Base-by-base conservation (phyloP, 1,140 invertebrate species). In the Fopius arisanus region DNA sequence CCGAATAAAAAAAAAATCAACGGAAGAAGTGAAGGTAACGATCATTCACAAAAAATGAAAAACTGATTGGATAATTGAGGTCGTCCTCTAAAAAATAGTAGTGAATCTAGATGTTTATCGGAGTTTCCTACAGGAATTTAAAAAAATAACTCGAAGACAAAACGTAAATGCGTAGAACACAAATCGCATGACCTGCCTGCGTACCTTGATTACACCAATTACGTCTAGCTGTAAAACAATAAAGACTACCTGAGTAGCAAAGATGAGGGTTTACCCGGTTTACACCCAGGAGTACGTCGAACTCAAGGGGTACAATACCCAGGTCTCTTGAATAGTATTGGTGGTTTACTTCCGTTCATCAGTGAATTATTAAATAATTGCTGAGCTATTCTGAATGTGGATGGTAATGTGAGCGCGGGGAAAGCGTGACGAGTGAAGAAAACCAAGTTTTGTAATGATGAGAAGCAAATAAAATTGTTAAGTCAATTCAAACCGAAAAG, bases 111-210 rank as follows among this genome's bases (percentile, higher is more conserved):
- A 59, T 59, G 23, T 0, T 59, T 26, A 59, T 59, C 54, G 4
- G 23, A 41, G 66, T 68, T 43, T 41, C 40, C 9, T 37, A 43
- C 16, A 28, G 28, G 12, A 43, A 40, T n/a, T n/a, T n/a, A 66
- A 65, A 65, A 33, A 66, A 66, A 63, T n/a, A 63, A 12, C 5
- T n/a, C n/a, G 54, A 59, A 26, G 37, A 70, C 29, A 70, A 29
- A 70, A 43, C 12, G 19, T 33, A 7, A 65, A 65, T 76, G 70
- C 69, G 70, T 23, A 63, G 12, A 72, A 75, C 78, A 79, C 73
- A 79, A 75, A 80, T 80, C 78, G 78, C 79, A 79, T 80, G 75
- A 78, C 75, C 70, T 70, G 63, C 59, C 74, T 71, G 77, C 77
- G 62, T 80, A 77, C 77, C 65, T 69, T 65, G 68, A 73, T 76